phyloP scores from a whole-genome alignment of 2,113 vertebrate species.

The Empidonax traillii region DNA sequence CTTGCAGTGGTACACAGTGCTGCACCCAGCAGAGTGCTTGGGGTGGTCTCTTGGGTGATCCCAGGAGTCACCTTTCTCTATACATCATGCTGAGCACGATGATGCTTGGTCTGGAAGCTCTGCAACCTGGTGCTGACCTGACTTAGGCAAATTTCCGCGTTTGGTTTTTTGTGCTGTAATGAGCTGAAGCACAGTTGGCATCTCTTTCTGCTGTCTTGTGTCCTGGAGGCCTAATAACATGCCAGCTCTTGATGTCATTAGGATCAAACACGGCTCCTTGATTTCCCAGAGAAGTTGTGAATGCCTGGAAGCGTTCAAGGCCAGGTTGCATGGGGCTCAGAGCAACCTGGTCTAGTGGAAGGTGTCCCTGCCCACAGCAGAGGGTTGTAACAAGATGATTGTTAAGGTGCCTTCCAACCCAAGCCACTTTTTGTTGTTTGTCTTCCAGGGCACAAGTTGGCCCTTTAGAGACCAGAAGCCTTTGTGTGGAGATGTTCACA shows the following conservation, averaged over 20 bases:
- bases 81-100: rapidly evolving
- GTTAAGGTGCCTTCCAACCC: rapidly evolving
- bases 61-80: not conserved
- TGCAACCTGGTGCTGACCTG: not conserved
- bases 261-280: not conserved
- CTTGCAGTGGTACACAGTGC: not conserved
- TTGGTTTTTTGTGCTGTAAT: not conserved
- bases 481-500: not conserved
- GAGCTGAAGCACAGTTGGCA: not conserved
- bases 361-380: no score
- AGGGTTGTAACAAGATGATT: rapidly evolving
- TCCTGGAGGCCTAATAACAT: not conserved
- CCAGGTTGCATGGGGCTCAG: not conserved
- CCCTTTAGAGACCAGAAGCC: not conserved
- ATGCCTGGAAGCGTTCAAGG: not conserved
- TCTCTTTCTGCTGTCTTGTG: not conserved
- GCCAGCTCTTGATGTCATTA: not conserved
- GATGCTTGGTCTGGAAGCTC: not conserved
- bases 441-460: not conserved
- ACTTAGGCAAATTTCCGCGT: not conserved
- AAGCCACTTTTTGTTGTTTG: not conserved
- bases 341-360: not conserved
- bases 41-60: not conserved
- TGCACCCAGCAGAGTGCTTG: not conserved
- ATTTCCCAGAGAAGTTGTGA: not conserved